Evolutionary conservation across 2,888 invertebrate species (phyloP).

Genomic region (Drosophila aldrichi): DNA sequence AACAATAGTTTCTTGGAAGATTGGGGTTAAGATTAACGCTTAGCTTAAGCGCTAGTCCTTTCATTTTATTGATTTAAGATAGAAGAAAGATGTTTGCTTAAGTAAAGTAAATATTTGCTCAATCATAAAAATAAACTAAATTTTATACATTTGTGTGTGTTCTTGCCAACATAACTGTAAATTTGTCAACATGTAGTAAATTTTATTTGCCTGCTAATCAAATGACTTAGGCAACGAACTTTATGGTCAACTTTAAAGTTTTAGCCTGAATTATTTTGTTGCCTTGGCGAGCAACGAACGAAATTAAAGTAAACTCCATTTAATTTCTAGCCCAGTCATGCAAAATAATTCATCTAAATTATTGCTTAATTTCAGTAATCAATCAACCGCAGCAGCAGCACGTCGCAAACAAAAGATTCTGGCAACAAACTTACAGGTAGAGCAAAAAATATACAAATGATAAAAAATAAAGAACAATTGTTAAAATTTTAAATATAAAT

Average conservation of each 20-base stretch:
- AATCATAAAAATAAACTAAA: neutral
- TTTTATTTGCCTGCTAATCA: slow-evolving; percentile 6
- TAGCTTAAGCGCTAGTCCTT: slow-evolving; percentile 34
- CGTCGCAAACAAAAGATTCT: slow-evolving; percentile 64
- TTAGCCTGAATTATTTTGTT: neutral
- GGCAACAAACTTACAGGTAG: slow-evolving; percentile 55
- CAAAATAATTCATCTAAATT: slow-evolving; percentile 64
- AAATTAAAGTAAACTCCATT: slow-evolving; percentile 28
- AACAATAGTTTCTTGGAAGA: slow-evolving; percentile 38
- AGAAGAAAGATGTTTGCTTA: neutral
- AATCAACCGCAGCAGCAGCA: slow-evolving; percentile 55
- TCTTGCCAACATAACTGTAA: neutral
- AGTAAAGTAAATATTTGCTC: neutral
- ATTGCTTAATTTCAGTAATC: slow-evolving; percentile 68
- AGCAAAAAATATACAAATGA: neutral
- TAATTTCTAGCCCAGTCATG: slow-evolving; percentile 62
- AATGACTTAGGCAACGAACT: slow-evolving; percentile 56
- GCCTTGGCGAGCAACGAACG: neutral
- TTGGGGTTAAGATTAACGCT: slow-evolving; percentile 62
- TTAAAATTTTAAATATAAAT: slow-evolving; percentile 39
- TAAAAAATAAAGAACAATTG: slow-evolving; percentile 19
- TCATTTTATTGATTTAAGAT: slow-evolving; percentile 28
- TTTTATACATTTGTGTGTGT: too few species aligned
- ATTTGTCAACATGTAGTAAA: neutral
- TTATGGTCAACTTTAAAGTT: slow-evolving; percentile 16